A percentile compares a stretch with the other conserved stretches of the same genome.
Evolutionary conservation across 2,113 vertebrate genomes (phyloP).

Genomic region (Triplophysa rosa): DNA sequence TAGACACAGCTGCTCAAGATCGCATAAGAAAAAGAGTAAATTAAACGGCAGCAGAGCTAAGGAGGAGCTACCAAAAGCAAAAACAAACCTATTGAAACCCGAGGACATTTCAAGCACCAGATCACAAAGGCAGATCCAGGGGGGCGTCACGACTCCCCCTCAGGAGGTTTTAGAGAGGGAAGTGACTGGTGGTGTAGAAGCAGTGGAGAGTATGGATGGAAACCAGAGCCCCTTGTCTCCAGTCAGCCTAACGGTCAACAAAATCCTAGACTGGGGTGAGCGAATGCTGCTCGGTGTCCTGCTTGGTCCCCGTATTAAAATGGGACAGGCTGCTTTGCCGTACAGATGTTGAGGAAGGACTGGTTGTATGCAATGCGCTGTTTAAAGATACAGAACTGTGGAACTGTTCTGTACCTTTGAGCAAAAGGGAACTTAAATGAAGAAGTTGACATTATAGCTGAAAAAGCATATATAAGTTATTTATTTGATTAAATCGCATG

Average conservation of each 20-base stretch:
- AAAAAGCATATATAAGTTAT: neutral
- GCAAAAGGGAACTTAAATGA: neutral
- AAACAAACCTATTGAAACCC: neutral
- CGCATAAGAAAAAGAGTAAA: constrained; percentile 38
- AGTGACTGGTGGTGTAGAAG: constrained; percentile 44
- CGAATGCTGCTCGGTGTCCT: constrained; percentile 67
- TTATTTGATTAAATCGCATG: constrained; percentile 50
- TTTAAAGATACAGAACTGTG: neutral
- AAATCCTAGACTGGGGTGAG: constrained; percentile 75
- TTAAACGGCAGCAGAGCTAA: neutral
- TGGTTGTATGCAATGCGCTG: neutral
- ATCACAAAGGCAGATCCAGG: constrained; percentile 7
- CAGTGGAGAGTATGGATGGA: constrained; percentile 47
- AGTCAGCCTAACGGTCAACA: constrained; percentile 68
- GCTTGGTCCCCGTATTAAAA: constrained; percentile 66
- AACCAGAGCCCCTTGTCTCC: constrained; percentile 63
- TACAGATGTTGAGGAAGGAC: constrained; percentile 66
- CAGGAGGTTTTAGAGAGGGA: constrained; percentile 27
- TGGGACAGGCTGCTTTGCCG: constrained; percentile 68
- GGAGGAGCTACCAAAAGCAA: constrained; percentile 15
- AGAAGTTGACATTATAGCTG: neutral
- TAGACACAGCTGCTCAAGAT: constrained; percentile 24
- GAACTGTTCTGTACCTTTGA: neutral
- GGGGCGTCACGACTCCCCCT: constrained; percentile 17
- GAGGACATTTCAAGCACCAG: constrained; percentile 21